Percentiles rank a stretch among this genome's conserved stretches.
These are phyloP conservation scores for Nymphicus hollandicus DNA, from an alignment of 2,113 vertebrate species.

Conservation along the genomic window DNA sequence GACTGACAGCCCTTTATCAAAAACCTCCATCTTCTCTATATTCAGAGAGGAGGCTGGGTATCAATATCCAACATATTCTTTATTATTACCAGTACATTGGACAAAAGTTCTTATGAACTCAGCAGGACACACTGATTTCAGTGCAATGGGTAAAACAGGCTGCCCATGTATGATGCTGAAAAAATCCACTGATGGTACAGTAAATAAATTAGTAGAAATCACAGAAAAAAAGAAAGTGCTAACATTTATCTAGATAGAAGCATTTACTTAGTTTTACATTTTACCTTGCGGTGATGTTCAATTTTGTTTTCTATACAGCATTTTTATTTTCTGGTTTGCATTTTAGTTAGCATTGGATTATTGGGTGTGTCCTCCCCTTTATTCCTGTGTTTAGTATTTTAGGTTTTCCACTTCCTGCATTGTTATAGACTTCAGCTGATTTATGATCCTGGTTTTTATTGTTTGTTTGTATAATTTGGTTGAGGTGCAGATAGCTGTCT, in stretches of 20 bases:
- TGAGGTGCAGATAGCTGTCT: constrained; percentile 68
- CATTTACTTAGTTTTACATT: neutral
- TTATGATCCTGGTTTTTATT: constrained; percentile 61
- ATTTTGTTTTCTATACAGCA: neutral
- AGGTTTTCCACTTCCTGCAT: neutral
- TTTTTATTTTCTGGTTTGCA: neutral
- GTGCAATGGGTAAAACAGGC: neutral
- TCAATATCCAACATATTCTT: neutral
- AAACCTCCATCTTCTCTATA: neutral
- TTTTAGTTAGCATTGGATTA: neutral
- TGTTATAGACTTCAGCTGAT: constrained; percentile 52
- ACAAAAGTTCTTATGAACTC: neutral
- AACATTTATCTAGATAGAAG: neutral
- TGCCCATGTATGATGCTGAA: neutral
- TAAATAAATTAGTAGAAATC: neutral
- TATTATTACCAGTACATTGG: neutral
- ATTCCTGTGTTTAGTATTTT: neutral
- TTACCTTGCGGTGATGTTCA: neutral
- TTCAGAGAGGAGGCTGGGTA: neutral
- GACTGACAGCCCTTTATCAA: neutral
- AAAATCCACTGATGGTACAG: neutral
- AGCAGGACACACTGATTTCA: neutral
- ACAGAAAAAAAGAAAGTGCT: neutral
- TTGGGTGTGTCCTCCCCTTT: neutral
- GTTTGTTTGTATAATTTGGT: constrained; percentile 65